phyloP scores from a whole-genome alignment of 2,888 invertebrate species.

The Morpho achilles region DNA sequence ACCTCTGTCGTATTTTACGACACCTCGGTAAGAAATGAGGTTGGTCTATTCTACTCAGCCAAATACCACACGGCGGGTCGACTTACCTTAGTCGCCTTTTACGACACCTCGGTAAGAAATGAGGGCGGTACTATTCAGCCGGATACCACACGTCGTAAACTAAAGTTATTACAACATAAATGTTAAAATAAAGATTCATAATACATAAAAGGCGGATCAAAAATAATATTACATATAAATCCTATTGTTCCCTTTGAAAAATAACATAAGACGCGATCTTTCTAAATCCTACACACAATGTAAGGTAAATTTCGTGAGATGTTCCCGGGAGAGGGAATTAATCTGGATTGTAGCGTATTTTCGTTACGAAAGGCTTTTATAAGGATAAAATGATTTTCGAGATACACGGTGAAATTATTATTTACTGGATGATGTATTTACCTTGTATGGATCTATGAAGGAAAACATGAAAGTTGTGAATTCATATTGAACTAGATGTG shows the following conservation, averaged over 20 bases:
- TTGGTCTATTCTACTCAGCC: no score
- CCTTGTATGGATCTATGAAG: no score
- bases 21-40: no score
- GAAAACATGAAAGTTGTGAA: no score
- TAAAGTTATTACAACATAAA: neutral
- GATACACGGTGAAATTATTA: no score
- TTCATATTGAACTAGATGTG: no score
- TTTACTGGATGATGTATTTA: no score
- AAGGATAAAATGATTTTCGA: neutral
- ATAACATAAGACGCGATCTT: constrained; percentile 4
- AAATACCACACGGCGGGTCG: no score
- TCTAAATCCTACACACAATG: constrained; percentile 12
- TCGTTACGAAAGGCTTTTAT: constrained; percentile 4
- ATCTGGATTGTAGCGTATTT: constrained; percentile 9
- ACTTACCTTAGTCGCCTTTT: no score
- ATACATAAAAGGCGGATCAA: constrained; percentile 1
- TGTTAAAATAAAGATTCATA: neutral
- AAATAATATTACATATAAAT: constrained; percentile 3
- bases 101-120: no score
- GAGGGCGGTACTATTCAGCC: no score
- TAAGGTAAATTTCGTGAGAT: constrained; percentile 4
- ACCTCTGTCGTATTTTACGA: no score
- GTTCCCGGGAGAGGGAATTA: constrained; percentile 4
- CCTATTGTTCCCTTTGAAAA: constrained; percentile 8
- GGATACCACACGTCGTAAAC: neutral